phyloP scores from a whole-genome alignment of 2,888 invertebrate species.

The Dryobota labecula region DNA sequence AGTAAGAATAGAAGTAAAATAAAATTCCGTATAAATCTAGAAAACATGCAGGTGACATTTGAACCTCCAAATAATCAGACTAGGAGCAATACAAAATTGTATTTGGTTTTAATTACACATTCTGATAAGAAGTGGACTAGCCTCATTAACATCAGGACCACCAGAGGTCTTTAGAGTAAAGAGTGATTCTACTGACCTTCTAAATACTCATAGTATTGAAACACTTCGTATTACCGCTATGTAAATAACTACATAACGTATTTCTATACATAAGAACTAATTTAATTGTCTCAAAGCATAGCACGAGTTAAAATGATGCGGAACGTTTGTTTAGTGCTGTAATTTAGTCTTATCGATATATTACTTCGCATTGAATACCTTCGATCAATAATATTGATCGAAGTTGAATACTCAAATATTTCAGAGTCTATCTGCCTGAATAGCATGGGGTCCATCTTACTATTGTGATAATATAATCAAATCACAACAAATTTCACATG shows the following conservation, averaged over 20 bases:
- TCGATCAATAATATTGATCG: too few species aligned
- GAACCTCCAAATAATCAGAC: neutral
- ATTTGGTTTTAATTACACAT: neutral
- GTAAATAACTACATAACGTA: constrained; percentile 18
- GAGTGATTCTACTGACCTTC: neutral
- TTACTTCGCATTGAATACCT: too few species aligned
- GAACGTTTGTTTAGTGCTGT: constrained; percentile 36
- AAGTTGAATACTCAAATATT: neutral
- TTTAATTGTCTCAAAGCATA: constrained; percentile 33
- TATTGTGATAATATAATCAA: neutral
- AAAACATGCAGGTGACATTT: neutral
- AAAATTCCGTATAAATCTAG: neutral
- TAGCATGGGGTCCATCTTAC: neutral
- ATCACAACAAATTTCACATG: neutral
- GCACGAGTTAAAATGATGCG: constrained; percentile 29
- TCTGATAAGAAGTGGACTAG: neutral
- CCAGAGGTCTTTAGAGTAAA: neutral
- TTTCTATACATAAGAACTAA: constrained; percentile 28
- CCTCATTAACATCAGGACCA: too few species aligned
- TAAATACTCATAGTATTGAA: neutral
- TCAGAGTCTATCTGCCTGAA: neutral
- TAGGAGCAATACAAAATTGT: neutral
- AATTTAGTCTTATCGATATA: constrained; percentile 17
- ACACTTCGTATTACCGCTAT: constrained; percentile 9
- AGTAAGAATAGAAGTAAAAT: too few species aligned